Evolutionary conservation across 2,888 invertebrate genomes (phyloP), one percentile per base, ranked within the genome.

Genomic region (Lottia scabra): DNA sequence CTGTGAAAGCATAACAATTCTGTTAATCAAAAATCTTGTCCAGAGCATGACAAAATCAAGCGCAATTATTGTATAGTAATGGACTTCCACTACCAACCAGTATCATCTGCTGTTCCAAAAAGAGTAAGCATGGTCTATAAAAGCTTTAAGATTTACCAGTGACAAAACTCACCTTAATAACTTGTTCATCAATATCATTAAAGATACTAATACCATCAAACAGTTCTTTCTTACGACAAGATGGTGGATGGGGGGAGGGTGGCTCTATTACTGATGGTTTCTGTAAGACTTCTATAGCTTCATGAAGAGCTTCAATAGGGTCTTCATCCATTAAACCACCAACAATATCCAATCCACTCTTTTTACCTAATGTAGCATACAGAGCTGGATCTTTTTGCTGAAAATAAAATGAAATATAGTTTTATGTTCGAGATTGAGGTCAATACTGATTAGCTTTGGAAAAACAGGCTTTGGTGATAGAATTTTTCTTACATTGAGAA

Each of bases 141-240:
- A n/a, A n/a, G n/a, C n/a, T n/a, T n/a, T n/a, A n/a, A n/a, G n/a
- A n/a, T n/a, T n/a, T n/a, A n/a, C n/a, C n/a, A n/a, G 5, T 30
- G 3, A 30, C 5, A 62, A 13, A 56, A 69, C 77, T 65, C 71
- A 88, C 87, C 80, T 85, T 82, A 65, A 89, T 85, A 43, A 89
- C 89, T 70, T 87, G 84, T 63, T 89, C 85, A 77, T 89, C 89
- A 12, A 89, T 79, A 26, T 84, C 85, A 43, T 83, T 75, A 75
- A 89, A 89, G 65, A 88, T 84, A 30, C 79, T 78, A 6, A 83
- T 82, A 72, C 88, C 87, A 13, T 81, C 73, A 79, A 87, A 87
- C 26, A 89, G 81, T 38, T 88, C 87, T n/a, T 82, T 73, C 76
- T 89, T 89, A 38, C 87, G 75, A 71, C 84, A 84, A 16, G 80